Base-by-base conservation (phyloP, 2,113 vertebrate genomes). In the Chinchilla lanigera region DNA sequence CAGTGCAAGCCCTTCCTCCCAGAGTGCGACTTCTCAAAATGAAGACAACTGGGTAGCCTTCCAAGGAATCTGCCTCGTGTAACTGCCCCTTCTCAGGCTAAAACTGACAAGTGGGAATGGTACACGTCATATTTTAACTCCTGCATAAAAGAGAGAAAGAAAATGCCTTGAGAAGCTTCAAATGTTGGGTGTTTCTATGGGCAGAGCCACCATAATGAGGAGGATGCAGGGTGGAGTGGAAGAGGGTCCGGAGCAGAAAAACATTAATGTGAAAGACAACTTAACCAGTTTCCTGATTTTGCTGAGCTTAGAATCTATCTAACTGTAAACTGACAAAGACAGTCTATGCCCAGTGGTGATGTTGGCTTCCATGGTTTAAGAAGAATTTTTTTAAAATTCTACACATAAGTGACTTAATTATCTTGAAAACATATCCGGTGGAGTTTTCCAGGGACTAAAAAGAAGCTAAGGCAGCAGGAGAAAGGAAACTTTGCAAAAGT, bases 371-470 rank as follows among this genome's bases (percentile, higher is more conserved):
- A 41, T 2, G 8, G 26, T 38, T 83, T 71, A 71, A 82, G 77
- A 75, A 75, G 41, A 86, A 24, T 13, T 30, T 69, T 54, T 41
- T 77, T 61, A 67, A 75, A 56, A 54, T 54, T 83, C 47, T 5
- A 61, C 84, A 86, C 7, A 85, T 28, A 86, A 75, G 33, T 93
- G 67, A 96, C 65, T 94, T 41, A 86, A 89, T 69, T 58, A 77
- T 60, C 84, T 60, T 30, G 19, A 56, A 78, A 93, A 14, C 58
- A 47, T n/a, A 65, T 22, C 83, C 50, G 52, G n/a, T n/a, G 54
- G 44, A 86, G 16, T 84, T 89, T 96, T 86, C 69, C 58, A 95
- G 87, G 63, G 47, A 11, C 56, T 90, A 54, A 65, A 93, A 82
- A 47, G 65, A 63, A 77, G 58, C 22, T 24, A 90, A 78, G 78